These are phyloP conservation scores for Thelaira solivaga DNA, from an alignment of 2,888 invertebrate species.

Conservation along the genomic window DNA sequence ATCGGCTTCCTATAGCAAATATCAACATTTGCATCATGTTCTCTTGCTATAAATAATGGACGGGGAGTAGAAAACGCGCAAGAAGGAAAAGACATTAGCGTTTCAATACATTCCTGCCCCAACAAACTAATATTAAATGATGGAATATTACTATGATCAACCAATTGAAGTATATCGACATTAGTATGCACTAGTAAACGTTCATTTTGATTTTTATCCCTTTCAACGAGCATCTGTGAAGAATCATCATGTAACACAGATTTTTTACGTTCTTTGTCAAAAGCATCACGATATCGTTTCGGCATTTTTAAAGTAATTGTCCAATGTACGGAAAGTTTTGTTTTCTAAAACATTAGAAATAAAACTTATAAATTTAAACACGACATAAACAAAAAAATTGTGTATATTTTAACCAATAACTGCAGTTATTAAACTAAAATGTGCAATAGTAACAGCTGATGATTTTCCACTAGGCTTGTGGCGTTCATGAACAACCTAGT, in stretches of 20 bases:
- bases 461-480: no score
- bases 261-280: conserved; percentile 28
- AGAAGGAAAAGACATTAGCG: conserved; percentile 55
- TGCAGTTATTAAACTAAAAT: no score
- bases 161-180: background rate
- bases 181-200: conserved; percentile 32
- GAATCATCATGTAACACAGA: conserved; percentile 1
- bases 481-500: no score
- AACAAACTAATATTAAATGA: conserved; percentile 62
- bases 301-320: no score
- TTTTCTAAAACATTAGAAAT: no score
- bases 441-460: no score
- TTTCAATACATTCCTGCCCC: conserved; percentile 43
- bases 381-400: no score
- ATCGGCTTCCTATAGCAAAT: conserved; percentile 65
- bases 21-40: conserved; percentile 61
- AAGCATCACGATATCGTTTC: conserved; percentile 16
- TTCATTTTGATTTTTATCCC: background rate
- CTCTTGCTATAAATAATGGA: conserved; percentile 63
- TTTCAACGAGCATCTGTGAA: background rate
- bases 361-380: no score
- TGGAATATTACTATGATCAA: conserved; percentile 56
- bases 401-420: no score
- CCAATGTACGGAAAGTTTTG: no score
- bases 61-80: conserved; percentile 60